Conservation (phyloP, 1,140 invertebrate species). For the Geopemphigus sp. region DNA sequence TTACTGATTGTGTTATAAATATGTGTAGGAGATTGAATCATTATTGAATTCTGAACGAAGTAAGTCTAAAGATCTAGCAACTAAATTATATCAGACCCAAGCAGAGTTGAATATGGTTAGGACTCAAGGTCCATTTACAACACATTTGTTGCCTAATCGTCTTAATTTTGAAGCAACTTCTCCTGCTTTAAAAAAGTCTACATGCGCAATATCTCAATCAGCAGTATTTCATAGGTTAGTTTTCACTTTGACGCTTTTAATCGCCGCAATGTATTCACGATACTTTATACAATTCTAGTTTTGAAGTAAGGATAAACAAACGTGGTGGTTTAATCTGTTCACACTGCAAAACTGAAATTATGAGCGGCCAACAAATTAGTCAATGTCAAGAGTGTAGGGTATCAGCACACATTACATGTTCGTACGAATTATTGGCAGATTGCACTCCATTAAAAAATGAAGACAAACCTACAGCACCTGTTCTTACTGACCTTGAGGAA, state of each 20-base stretch:
- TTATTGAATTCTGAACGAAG: slow-evolving; percentile 50
- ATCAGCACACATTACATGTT: slow-evolving; percentile 37
- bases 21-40: slow-evolving; percentile 50
- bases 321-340: slow-evolving; percentile 35
- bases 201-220: neutral
- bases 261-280: neutral
- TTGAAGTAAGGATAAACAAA: slow-evolving; percentile 38
- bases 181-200: slow-evolving; percentile 1
- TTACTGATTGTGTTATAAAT: neutral
- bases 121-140: slow-evolving; percentile 7
- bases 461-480: neutral
- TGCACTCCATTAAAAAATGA: slow-evolving; percentile 4
- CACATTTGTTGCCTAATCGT: slow-evolving; percentile 8
- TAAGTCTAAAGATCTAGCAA: slow-evolving; percentile 50
- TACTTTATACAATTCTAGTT: slow-evolving; percentile 18
- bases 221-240: slow-evolving; percentile 10
- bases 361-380: slow-evolving; percentile 18
- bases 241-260: neutral
- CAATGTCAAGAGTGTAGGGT: slow-evolving; percentile 43
- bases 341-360: slow-evolving; percentile 34
- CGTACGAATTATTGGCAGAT: slow-evolving; percentile 21
- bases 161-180: slow-evolving; percentile 44
- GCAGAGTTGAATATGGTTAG: slow-evolving; percentile 45
- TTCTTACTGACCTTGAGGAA: neutral
- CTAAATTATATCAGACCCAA: slow-evolving; percentile 47